Base-by-base conservation (phyloP, 2,797 vertebrate species). In the Pelobates cultripes region DNA sequence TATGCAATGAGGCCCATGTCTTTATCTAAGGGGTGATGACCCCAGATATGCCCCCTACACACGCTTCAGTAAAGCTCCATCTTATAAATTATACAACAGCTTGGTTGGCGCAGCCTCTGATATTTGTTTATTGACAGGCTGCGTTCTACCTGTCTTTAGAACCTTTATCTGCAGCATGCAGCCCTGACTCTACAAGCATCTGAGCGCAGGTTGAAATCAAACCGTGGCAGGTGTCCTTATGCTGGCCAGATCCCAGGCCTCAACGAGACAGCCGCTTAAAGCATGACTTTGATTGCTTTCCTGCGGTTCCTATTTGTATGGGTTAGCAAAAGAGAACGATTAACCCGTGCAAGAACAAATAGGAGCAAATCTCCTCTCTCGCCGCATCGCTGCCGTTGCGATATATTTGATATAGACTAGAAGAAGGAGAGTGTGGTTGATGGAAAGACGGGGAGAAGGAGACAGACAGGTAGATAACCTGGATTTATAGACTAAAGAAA, bases 1-100 rank as follows among this genome's bases (percentile, higher is more conserved):
- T 40, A 44, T 7, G 55, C 13, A 14, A 64, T 17, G 61, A 64
- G 61, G 14, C 17, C 41, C n/a, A 44, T 12, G 3, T 14, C 9
- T 57, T 7, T 3, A 15, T 17, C 61, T 64, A 10, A 1, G 57
- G 61, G 17, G 61, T 64, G 61, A 28, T 7, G 5, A 64, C 61
- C 61, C 17, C 61, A 64, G 61, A 64, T 28, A 7, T 40, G 17
- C 28, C 47, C 41, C 4, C 61, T 73, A 70, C 9, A 64, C 71
- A 75, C 28, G 43, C 64, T 79, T 71, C 67, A 75, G 70, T 71
- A 45, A 28, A 55, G 12, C 51, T 67, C 55, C 45, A 64, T 3
- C 66, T 75, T 77, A 79, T 84, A 69, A 71, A 84, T 84, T 84
- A 83, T 83, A 79, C 77, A 79, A 64, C 71, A 75, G 71, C 7